A percentile compares a stretch with the other conserved stretches of the same genome.
Conservation (phyloP, 2,113 vertebrate species). For the sheep (Ovis aries) region ARS-UI_Ramb_v3.0 NC_056055.1:233088001-233088500, state of each 20-base stretch:
- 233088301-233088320: not conserved
- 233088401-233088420: not conserved
- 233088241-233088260: not conserved
- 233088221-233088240: not conserved
- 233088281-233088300: accelerated
- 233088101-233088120: not conserved
- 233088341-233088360: not conserved
- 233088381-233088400: constrained; percentile 34
- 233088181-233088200: not conserved
- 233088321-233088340: not conserved
- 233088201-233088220: not conserved
- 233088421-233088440: not conserved
- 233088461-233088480: not conserved
- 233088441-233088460: not conserved
- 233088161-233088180: not conserved
- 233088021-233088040: not conserved
- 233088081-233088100: not conserved
- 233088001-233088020: not conserved
- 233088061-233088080: not conserved
- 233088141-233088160: not conserved
- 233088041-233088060: not conserved
- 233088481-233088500: not conserved
- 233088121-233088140: not conserved
- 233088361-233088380: not conserved
- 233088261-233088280: accelerated